Conservation (phyloP, 2,888 invertebrate species). For the Theretra japonica region DNA sequence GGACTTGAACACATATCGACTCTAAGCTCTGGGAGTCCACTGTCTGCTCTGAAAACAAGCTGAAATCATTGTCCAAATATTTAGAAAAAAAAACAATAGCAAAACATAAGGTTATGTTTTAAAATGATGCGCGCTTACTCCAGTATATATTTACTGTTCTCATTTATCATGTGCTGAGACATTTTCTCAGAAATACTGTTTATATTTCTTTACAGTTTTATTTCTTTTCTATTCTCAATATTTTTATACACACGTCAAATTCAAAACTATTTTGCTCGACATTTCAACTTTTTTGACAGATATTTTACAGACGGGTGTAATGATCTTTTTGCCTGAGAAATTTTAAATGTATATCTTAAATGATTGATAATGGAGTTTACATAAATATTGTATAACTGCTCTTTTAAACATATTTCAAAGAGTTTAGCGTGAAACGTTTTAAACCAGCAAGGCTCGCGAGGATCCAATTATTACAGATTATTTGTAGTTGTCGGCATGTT, state of each 20-base stretch:
- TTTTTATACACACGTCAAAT: conserved; percentile 4
- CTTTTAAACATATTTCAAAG: too few relatives aligned
- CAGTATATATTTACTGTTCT: conserved; percentile 80
- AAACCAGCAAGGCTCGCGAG: too few relatives aligned
- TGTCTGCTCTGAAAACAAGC: conserved; percentile 89
- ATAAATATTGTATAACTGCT: too few relatives aligned
- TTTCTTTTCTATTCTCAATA: neutral
- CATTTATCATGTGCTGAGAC: conserved; percentile 75
- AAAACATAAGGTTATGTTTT: conserved; percentile 44
- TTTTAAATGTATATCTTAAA: too few relatives aligned
- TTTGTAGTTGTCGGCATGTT: too few relatives aligned
- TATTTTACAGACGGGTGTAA: neutral
- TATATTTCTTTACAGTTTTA: neutral
- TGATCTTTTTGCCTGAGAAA: neutral
- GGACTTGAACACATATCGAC: conserved; percentile 89
- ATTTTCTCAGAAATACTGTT: conserved; percentile 48
- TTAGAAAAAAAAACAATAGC: conserved; percentile 28
- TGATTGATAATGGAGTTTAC: too few relatives aligned
- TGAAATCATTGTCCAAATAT: conserved; percentile 59
- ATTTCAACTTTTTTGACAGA: conserved; percentile 7
- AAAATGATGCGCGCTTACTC: conserved; percentile 64
- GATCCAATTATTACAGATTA: too few relatives aligned
- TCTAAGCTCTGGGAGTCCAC: conserved; percentile 91
- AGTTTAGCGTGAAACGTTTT: too few relatives aligned
- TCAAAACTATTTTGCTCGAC: conserved; percentile 23